Conservation (phyloP, 1,140 invertebrate species). For the Drosophila sechellia region DNA sequence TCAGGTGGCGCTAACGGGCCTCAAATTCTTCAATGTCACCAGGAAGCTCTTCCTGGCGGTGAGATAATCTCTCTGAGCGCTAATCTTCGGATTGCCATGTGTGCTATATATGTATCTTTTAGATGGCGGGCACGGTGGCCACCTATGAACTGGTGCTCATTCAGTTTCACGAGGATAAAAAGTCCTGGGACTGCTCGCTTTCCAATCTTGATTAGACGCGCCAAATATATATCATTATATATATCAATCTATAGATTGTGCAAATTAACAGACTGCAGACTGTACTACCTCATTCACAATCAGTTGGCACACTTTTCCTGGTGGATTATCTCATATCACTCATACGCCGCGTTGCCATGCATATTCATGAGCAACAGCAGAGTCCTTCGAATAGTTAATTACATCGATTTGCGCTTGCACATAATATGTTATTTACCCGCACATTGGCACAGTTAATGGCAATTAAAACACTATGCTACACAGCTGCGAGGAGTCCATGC, state of each 20-base stretch:
- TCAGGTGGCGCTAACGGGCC: slow-evolving; percentile 86
- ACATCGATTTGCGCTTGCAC: background rate
- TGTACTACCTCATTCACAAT: too few species aligned
- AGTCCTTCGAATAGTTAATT: background rate
- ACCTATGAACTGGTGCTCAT: slow-evolving; percentile 88
- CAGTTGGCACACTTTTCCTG: background rate
- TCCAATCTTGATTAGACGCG: background rate
- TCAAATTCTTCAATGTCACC: slow-evolving; percentile 87
- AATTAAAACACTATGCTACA: slow-evolving; percentile 38
- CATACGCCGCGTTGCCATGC: slow-evolving; percentile 13
- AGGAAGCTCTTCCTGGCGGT: slow-evolving; percentile 86
- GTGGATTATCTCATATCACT: background rate
- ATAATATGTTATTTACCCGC: background rate
- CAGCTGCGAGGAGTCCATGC: slow-evolving; percentile 2
- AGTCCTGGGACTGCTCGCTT: slow-evolving; percentile 58
- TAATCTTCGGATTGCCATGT: background rate
- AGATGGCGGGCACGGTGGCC: slow-evolving; percentile 87
- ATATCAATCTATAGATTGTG: too few species aligned
- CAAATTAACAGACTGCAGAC: too few species aligned
- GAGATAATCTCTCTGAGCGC: background rate
- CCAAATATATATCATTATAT: too few species aligned
- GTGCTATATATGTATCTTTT: slow-evolving; percentile 33
- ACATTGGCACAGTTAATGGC: slow-evolving; percentile 8
- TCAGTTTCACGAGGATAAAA: slow-evolving; percentile 79
- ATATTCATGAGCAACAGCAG: background rate